Evolutionary conservation across 2,113 vertebrate species (phyloP), one percentile per base, ranked within the genome.

Genomic region (Semnornis frantzii): DNA sequence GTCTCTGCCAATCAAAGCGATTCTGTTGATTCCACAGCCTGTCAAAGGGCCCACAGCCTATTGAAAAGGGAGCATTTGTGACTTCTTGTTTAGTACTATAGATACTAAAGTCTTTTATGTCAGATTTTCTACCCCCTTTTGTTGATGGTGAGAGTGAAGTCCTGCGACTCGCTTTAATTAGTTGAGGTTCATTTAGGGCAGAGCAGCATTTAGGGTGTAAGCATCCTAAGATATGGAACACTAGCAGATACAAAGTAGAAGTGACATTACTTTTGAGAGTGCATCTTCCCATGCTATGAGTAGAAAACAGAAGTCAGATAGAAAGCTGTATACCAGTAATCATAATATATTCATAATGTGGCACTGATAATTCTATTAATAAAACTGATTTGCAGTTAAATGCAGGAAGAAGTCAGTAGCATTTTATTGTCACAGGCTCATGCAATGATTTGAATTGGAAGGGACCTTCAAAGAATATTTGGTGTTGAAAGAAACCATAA

Each of bases 181-280:
- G 4, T 11, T 46, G 33, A 52, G 48, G 33, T 25, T 68, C 3
- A 2, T 15, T 33, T 25, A 5, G 31, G 34, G 20, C 37, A 74
- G 59, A 78, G 77, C 30, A 25, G 3, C 27, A 7, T 8, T n/a
- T 24, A 6, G 57, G 55, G 60, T 17, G 9, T 66, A 79, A 66
- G 10, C 15, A 74, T 70, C 30, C 58, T 24, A 7, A 39, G n/a
- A n/a, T n/a, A n/a, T n/a, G n/a, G n/a, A n/a, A n/a, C n/a, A n/a
- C n/a, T n/a, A n/a, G n/a, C n/a, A n/a, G n/a, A n/a, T 3, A 2
- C 8, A 16, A 9, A 55, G 10, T 1, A n/a, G 42, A 39, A 69
- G 50, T 24, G 63, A 25, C 16, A 1, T 37, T 27, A 24, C 33
- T 66, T 18, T 48, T 34, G n/a, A 12, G 71, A 54, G 28, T 15